Conservation (phyloP, 2,888 invertebrate species). For the Chydorus sphaericus region DNA sequence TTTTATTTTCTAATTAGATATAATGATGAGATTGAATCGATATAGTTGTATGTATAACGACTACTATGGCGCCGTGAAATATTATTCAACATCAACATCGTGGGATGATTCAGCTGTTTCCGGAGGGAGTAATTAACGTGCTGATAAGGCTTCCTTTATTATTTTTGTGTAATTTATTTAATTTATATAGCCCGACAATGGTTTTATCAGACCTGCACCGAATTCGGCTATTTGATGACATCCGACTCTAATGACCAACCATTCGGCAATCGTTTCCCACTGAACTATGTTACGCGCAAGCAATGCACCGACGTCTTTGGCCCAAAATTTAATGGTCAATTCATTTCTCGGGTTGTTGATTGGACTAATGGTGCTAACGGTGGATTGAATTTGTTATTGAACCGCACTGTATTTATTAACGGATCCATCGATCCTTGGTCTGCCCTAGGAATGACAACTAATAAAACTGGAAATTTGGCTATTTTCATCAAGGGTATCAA, state of each 20-base stretch:
- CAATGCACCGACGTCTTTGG: slow-evolving; percentile 77
- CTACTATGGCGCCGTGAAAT: too few relatives aligned
- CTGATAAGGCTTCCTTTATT: too few relatives aligned
- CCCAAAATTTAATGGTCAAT: slow-evolving; percentile 43
- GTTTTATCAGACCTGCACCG: slow-evolving; percentile 90
- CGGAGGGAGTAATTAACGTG: too few relatives aligned
- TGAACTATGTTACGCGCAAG: slow-evolving; percentile 58
- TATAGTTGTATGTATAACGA: too few relatives aligned
- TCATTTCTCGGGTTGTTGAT: slow-evolving; percentile 44
- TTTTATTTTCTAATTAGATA: too few relatives aligned
- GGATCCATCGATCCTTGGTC: slow-evolving; percentile 63
- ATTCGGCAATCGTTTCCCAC: slow-evolving; percentile 60
- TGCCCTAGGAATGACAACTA: slow-evolving; percentile 30
- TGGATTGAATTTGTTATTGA: slow-evolving; percentile 48
- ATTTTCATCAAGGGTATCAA: slow-evolving; percentile 32
- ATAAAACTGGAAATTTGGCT: slow-evolving; percentile 19
- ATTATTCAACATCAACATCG: too few relatives aligned
- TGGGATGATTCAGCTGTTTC: too few relatives aligned
- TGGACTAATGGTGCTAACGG: slow-evolving; percentile 64
- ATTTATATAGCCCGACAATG: slow-evolving; percentile 58
- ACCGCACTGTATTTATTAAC: slow-evolving; percentile 68
- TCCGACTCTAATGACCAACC: slow-evolving; percentile 47
- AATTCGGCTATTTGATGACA: slow-evolving; percentile 90
- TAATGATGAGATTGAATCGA: too few relatives aligned
- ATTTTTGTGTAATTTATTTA: too few relatives aligned